Conservation (phyloP, 1,140 invertebrate genomes). For the Eueides isabella region DNA sequence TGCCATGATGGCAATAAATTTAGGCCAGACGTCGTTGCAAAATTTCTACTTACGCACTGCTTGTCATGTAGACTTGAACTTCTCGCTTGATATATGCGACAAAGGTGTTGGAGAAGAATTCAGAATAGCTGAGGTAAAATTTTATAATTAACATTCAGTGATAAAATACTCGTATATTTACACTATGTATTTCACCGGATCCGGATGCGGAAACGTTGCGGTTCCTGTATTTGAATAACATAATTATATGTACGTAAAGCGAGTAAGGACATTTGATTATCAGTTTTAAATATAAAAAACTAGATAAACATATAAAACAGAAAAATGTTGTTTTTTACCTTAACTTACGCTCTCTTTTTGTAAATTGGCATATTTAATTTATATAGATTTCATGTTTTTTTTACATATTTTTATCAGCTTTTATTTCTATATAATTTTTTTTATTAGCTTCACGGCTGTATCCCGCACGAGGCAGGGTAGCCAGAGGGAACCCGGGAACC, state of each 20-base stretch:
- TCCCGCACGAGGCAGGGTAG: too few relatives aligned
- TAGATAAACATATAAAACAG: not conserved
- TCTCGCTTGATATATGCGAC: conserved; percentile 58
- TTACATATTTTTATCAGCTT: not conserved
- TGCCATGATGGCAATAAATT: conserved; percentile 74
- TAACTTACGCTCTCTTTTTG: not conserved
- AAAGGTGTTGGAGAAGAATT: conserved; percentile 70
- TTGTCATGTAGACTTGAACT: conserved; percentile 67
- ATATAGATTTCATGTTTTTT: too few relatives aligned
- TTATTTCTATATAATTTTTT: not conserved
- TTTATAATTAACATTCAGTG: conserved; percentile 2
- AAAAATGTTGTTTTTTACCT: not conserved
- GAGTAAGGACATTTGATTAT: conserved; percentile 28
- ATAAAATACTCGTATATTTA: not conserved
- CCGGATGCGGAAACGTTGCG: conserved; percentile 19
- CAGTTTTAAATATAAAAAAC: conserved; percentile 1
- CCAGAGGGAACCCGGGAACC: too few relatives aligned
- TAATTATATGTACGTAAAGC: conserved; percentile 23
- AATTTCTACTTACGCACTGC: conserved; percentile 75
- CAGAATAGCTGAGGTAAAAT: conserved; percentile 61
- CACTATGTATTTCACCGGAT: conserved; percentile 23
- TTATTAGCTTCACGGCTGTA: too few relatives aligned
- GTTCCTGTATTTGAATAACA: conserved; percentile 19
- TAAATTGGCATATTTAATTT: not conserved
- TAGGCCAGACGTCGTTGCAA: conserved; percentile 72